A percentile compares a stretch with the other conserved stretches of the same genome.
Evolutionary conservation across 2,113 vertebrate species (phyloP).

Genomic region (Zootoca vivipara): DNA sequence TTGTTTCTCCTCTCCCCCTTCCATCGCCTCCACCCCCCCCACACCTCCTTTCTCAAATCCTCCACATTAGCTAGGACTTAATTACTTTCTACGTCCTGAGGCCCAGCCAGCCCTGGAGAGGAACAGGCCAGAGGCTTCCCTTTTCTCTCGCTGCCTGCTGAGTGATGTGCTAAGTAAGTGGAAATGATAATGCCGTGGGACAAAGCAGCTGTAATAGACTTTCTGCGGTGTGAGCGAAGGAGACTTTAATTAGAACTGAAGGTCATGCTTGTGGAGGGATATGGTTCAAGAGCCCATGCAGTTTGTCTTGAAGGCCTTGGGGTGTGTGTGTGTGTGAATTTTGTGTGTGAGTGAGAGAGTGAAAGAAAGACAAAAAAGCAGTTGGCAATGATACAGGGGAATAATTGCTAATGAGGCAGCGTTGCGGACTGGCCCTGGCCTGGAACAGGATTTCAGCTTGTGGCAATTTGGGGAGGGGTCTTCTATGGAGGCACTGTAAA

Average conservation of each 20-base stretch:
- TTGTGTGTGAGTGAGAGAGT: too few species aligned
- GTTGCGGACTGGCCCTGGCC: too few species aligned
- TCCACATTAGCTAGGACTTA: conserved; percentile 17
- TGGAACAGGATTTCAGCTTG: not conserved
- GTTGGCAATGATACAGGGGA: fast-evolving
- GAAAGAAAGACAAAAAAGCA: not conserved
- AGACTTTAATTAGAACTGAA: conserved; percentile 18
- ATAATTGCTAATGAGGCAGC: not conserved
- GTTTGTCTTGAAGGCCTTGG: not conserved
- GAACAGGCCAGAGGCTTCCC: not conserved
- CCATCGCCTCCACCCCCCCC: not conserved
- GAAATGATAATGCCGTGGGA: conserved; percentile 36
- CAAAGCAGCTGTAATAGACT: conserved; percentile 40
- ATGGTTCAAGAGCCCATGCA: fast-evolving
- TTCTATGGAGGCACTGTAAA: not conserved
- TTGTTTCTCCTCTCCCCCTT: not conserved
- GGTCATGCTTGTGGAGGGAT: conserved; percentile 28
- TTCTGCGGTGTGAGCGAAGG: conserved; percentile 7
- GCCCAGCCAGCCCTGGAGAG: fast-evolving
- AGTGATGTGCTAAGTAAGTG: conserved; percentile 3
- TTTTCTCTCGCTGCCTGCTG: not conserved
- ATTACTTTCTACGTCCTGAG: not conserved
- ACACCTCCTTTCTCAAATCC: fast-evolving
- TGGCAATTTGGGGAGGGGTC: not conserved
- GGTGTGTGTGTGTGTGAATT: too few species aligned